These are phyloP conservation scores for Gopherus flavomarginatus DNA, from an alignment of 2,113 vertebrate genomes.

Conservation along the genomic window DNA sequence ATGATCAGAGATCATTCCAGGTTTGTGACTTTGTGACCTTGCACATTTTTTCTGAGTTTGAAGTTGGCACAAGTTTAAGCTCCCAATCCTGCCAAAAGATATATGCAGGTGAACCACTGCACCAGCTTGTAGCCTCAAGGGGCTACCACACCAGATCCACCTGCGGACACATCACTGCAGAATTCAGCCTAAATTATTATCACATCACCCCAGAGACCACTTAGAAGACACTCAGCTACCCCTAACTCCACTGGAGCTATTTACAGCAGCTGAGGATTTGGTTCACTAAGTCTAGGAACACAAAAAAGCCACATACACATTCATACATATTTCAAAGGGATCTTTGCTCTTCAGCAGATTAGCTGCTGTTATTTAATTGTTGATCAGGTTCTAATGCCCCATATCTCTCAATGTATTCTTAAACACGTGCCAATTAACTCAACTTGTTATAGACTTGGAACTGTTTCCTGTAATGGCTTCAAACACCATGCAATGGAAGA, in stretches of 20 bases:
- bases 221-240: background rate
- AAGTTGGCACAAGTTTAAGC: background rate
- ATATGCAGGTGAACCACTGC: background rate
- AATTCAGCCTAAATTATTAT: background rate
- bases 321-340: background rate
- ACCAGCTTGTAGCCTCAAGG: background rate
- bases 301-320: background rate
- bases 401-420: background rate
- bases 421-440: constrained; percentile 8
- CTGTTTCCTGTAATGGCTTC: background rate
- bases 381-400: background rate
- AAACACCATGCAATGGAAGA: background rate
- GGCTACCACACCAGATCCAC: background rate
- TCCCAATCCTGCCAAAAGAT: background rate
- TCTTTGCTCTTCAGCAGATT: background rate
- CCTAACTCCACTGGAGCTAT: background rate
- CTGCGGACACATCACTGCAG: background rate
- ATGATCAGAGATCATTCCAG: background rate
- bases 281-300: background rate
- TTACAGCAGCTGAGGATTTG: background rate
- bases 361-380: background rate
- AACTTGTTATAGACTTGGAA: background rate
- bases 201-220: background rate
- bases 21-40: background rate
- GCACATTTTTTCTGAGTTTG: background rate